Evolutionary conservation across 2,113 vertebrate species (phyloP), one percentile per base, ranked within the genome.

Genomic region (Castor canadensis): DNA sequence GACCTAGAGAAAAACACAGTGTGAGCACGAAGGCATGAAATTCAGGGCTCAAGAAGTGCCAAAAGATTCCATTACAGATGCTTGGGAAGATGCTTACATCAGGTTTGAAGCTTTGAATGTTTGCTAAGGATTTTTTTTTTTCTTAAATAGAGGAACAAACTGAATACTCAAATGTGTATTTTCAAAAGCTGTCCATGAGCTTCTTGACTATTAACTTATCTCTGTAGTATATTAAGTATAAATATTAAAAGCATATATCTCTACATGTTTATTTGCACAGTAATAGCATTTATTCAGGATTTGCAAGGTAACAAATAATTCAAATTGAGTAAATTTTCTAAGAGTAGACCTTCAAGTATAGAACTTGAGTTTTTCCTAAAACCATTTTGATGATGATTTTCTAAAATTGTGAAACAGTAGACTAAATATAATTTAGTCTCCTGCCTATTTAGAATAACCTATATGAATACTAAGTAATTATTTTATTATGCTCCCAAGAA

Each of bases 401-500:
- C 80, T 86, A 71, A 89, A 92, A 77, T 93, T 93, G 32, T 49
- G 19, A 94, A 84, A 72, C 60, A 72, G 17, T 71, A 76, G 35
- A 54, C 32, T 76, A 40, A 52, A 66, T 96, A 60, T 85, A 85
- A 81, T 90, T 71, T 94, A 72, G 72, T 72, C 47, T 86, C 72
- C 28, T 76, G 15, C 38, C 3, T 89, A 94, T 32, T 66, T 93
- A 86, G 47, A 79, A 22, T 81, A 66, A 67, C 7, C 43, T n/a
- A 28, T 64, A 40, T 8, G 40, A 73, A 35, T 91, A 62, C 38
- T 47, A 56, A 75, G 17, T 64, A 73, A 40, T 83, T 92, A 32
- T 94, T 94, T 73, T 76, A 62, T 82, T 80, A 69, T 75, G 16
- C n/a, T 67, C 88, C 28, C n/a, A 95, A 73, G 49, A 81, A 71